Evolutionary conservation across 2,113 vertebrate genomes (phyloP), one percentile per base, ranked within the genome.

Genomic region (Microtus oregoni): DNA sequence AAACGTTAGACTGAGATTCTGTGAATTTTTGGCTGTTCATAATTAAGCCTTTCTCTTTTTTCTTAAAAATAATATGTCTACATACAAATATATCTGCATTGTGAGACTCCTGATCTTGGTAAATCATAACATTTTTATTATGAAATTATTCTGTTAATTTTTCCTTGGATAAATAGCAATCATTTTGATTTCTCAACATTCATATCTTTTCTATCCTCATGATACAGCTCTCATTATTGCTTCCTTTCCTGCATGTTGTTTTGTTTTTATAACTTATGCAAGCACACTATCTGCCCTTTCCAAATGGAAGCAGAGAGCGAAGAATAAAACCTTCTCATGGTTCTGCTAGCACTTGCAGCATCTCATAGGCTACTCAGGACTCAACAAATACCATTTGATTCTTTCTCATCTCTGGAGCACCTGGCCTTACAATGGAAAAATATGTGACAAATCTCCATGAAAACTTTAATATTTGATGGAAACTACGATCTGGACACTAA

Each of bases 191-290:
- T 58, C 58, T 58, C 58, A 58, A 20, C 0, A 7, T 20, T 58
- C 12, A 50, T 20, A 58, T 12, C 52, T 13, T 52, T 11, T 24
- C 58, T 20, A 58, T 58, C 19, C 58, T 58, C 19, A 58, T 20
- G 58, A 41, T 7, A 4, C 52, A n/a, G 4, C 9, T 38, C 5
- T 7, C 12, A 4, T 4, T 19, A 63, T 1, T 20, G 4, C 26
- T 61, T 77, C 2, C 38, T 47, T 1, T 14, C 38, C 1, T 35
- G 52, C 17, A 63, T 32, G 9, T 24, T 76, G 41, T 76, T 76
- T 47, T 30, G 17, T 12, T 1, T 76, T n/a, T 63, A 44, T 10
- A 35, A 10, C 58, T 58, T 58, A 7, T 58, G 58, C 58, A 58
- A 58, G 22, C 58, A 20, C 58, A 20, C 0, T 20, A 58, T 58